Evolutionary conservation across 2,888 invertebrate species (phyloP).

Genomic region (Erpobdella octoculata): DNA sequence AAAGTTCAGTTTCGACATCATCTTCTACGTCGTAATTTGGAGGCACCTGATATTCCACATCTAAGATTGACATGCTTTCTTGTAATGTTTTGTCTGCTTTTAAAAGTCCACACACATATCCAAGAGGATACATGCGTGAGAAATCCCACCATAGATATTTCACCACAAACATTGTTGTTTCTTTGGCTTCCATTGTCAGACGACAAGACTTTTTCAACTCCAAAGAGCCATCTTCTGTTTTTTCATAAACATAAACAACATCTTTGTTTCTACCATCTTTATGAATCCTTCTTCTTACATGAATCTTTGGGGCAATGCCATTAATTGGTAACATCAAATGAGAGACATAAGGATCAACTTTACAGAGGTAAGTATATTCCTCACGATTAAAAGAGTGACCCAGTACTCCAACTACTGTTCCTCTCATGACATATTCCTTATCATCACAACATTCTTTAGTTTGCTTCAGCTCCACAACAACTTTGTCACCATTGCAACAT

Average conservation of each 20-base stretch:
- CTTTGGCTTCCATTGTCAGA: slow-evolving; percentile 37
- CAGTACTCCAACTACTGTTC: slow-evolving; percentile 44
- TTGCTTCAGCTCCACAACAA: slow-evolving; percentile 27
- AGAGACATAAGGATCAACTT: slow-evolving; percentile 40
- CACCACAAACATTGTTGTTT: slow-evolving; percentile 43
- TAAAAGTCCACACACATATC: slow-evolving; percentile 44
- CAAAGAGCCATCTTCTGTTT: slow-evolving; percentile 38
- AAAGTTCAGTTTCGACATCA: too few relatives aligned
- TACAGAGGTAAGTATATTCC: slow-evolving; percentile 44
- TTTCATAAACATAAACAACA: slow-evolving; percentile 37
- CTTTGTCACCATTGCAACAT: slow-evolving; percentile 30
- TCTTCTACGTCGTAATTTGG: slow-evolving; percentile 37
- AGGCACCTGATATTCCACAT: slow-evolving; percentile 42
- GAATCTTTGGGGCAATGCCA: slow-evolving; percentile 39
- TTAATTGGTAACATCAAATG: slow-evolving; percentile 45
- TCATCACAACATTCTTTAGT: slow-evolving; percentile 14
- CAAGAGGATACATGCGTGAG: slow-evolving; percentile 40
- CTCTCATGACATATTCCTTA: slow-evolving; percentile 30
- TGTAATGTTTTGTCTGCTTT: slow-evolving; percentile 38
- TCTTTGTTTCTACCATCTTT: too few relatives aligned
- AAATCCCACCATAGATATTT: slow-evolving; percentile 45
- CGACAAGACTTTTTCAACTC: slow-evolving; percentile 41
- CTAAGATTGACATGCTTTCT: slow-evolving; percentile 40
- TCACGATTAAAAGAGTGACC: slow-evolving; percentile 40
- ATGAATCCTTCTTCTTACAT: too few relatives aligned